Conservation (phyloP, 2,113 vertebrate genomes). For the Cathartes aura region DNA sequence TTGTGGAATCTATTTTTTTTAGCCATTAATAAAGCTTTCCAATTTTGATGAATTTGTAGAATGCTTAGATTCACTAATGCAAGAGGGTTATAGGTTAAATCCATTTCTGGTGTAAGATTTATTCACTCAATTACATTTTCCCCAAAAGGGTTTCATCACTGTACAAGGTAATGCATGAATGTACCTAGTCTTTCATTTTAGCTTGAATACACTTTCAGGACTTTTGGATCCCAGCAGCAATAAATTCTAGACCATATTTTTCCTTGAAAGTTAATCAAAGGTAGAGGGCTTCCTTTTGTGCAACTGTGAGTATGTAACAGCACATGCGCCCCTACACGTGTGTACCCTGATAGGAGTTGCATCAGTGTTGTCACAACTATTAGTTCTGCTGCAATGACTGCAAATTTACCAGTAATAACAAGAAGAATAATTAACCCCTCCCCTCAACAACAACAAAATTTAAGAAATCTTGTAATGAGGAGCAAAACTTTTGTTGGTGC, state of each 20-base stretch:
- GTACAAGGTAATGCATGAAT: neutral
- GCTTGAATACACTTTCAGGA: neutral
- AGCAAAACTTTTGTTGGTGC: neutral
- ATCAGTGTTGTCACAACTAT: neutral
- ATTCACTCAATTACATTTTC: constrained; percentile 4
- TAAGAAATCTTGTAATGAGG: neutral
- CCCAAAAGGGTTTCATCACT: neutral
- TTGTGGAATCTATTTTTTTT: neutral
- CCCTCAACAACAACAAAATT: neutral
- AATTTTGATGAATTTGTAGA: neutral
- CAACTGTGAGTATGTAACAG: neutral
- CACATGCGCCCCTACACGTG: rapidly evolving
- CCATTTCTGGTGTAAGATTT: constrained; percentile 11
- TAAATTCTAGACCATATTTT: constrained; percentile 5
- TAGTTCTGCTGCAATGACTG: neutral
- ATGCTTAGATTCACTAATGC: neutral
- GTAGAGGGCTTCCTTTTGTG: neutral
- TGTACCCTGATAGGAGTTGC: neutral
- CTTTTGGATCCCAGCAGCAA: neutral
- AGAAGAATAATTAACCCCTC: neutral
- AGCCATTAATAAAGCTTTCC: constrained; percentile 2
- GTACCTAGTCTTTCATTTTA: neutral
- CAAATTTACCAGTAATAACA: neutral
- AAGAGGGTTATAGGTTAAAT: constrained; percentile 6
- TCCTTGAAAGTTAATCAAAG: neutral